A percentile compares a stretch with the other conserved stretches of the same genome.
Conservation (phyloP, 2,888 invertebrate species). For the Habroteleia sp. region DNA sequence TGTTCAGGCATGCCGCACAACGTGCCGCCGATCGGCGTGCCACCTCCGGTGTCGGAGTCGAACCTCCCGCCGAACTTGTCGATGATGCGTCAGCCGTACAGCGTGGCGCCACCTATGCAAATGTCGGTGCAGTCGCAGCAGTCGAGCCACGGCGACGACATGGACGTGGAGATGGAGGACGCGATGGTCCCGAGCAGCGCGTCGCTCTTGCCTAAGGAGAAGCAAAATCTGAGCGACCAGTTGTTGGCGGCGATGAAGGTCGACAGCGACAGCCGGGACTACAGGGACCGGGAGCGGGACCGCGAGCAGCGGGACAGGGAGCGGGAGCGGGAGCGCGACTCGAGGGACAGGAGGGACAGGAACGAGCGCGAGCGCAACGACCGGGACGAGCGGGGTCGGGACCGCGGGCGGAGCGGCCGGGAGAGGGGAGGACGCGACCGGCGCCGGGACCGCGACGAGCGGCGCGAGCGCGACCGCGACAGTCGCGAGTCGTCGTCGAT, state of each 20-base stretch:
- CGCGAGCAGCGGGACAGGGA: conserved; percentile 72
- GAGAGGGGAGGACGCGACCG: conserved; percentile 76
- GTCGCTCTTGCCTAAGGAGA: conserved; percentile 66
- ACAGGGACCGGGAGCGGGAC: conserved; percentile 74
- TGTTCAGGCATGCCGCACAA: conserved; percentile 81
- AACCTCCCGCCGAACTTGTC: conserved; percentile 75
- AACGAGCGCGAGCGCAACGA: conserved; percentile 71
- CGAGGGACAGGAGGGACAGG: conserved; percentile 75
- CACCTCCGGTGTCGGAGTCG: conserved; percentile 76
- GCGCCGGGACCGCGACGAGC: conserved; percentile 73
- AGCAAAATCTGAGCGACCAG: conserved; percentile 80
- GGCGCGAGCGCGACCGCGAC: conserved; percentile 76
- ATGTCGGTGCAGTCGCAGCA: conserved; percentile 67
- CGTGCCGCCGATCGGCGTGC: conserved; percentile 80
- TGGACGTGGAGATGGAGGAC: conserved; percentile 90
- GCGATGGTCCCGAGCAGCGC: conserved; percentile 76
- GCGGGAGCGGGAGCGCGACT: conserved; percentile 72
- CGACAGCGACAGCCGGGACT: conserved; percentile 69
- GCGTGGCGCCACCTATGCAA: conserved; percentile 75
- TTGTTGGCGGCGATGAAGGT: conserved; percentile 83
- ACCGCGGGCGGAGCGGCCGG: conserved; percentile 75
- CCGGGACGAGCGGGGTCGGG: conserved; percentile 72
- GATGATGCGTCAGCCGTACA: conserved; percentile 78
- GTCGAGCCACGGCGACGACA: conserved; percentile 86
- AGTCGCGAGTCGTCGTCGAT: conserved; percentile 72